phyloP scores from a whole-genome alignment of 2,888 invertebrate species.

The Lasioglossum malachurum region DNA sequence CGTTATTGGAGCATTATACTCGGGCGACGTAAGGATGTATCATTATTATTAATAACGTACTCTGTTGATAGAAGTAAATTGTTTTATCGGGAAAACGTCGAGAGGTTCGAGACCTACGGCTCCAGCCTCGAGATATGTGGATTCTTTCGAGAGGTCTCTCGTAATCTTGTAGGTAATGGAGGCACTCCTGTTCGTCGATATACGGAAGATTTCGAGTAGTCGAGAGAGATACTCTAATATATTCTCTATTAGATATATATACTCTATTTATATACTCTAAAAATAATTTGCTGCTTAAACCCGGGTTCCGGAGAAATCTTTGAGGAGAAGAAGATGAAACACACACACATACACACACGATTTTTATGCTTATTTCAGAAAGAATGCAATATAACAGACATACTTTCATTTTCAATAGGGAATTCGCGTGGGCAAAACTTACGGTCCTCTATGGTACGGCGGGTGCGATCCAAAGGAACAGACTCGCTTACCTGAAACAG shows the following conservation, averaged over 20 bases:
- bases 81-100: not conserved
- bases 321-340: not conserved
- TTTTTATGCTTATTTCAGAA: not conserved
- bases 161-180: not conserved
- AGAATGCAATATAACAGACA: not conserved
- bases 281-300: not conserved
- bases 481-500: constrained; percentile 30
- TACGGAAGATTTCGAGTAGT: not conserved
- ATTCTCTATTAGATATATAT: no score
- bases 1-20: not conserved
- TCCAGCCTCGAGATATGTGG: not conserved
- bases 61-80: not conserved
- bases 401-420: not conserved
- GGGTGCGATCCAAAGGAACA: not conserved
- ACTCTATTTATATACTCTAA: no score
- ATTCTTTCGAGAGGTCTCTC: not conserved
- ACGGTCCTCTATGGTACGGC: not conserved
- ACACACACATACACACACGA: no score
- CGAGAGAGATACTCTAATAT: not conserved
- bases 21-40: not conserved
- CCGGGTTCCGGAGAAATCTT: not conserved
- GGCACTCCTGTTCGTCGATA: not conserved
- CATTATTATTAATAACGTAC: constrained; percentile 1
- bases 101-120: not conserved
- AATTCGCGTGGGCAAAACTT: not conserved